Evolutionary conservation across 2,113 vertebrate species (phyloP).

Genomic region (Xiphorhynchus elegans): DNA sequence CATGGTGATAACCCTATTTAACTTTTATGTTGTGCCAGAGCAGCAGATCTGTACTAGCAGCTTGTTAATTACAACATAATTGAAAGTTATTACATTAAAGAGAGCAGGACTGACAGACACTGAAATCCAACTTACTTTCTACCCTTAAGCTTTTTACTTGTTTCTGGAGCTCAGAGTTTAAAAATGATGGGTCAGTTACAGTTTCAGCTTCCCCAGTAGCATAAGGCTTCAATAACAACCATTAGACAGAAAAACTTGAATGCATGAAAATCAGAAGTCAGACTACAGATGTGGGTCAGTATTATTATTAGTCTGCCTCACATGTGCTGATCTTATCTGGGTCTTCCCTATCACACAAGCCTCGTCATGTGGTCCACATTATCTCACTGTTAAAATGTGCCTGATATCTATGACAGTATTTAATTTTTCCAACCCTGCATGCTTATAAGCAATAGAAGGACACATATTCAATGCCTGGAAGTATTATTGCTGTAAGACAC

Average conservation of each 20-base stretch:
- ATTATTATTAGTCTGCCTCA: neutral
- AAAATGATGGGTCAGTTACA: neutral
- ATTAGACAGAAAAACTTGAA: neutral
- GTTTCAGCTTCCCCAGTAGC: neutral
- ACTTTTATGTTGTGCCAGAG: neutral
- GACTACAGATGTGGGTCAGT: neutral
- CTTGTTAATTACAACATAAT: neutral
- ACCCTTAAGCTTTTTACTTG: neutral
- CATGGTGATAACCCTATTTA: neutral
- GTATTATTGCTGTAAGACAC: neutral
- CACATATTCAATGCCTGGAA: neutral
- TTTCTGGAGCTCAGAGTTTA: neutral
- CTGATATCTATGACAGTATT: neutral
- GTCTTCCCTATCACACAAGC: neutral
- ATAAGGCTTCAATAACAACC: neutral
- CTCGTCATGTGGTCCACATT: neutral
- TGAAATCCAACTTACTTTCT: neutral
- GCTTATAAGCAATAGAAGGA: neutral
- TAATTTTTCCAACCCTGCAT: neutral
- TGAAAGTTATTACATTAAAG: neutral
- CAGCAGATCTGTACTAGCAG: neutral
- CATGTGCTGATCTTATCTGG: neutral
- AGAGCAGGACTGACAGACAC: neutral
- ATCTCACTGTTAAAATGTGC: neutral
- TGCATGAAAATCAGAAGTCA: neutral